Evolutionary conservation across 1,140 invertebrate genomes (phyloP).

Genomic region (Drosophila cardini): DNA sequence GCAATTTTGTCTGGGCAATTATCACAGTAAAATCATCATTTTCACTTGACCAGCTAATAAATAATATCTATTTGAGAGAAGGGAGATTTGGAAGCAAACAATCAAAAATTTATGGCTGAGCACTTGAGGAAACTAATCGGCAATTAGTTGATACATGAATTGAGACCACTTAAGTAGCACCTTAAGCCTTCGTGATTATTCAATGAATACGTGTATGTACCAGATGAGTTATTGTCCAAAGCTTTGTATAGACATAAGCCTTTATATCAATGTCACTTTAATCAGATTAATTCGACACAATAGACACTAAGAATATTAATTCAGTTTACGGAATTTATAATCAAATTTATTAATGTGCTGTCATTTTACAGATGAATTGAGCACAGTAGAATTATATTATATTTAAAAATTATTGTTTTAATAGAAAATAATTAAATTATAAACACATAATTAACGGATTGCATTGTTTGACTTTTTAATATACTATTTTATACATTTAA

Average conservation of each 20-base stretch:
- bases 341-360: too few relatives aligned
- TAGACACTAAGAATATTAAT: too few relatives aligned
- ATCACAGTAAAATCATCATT: slow-evolving; percentile 53
- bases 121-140: background rate
- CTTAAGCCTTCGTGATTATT: slow-evolving; percentile 14
- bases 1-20: slow-evolving; percentile 54
- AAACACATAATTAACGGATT: background rate
- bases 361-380: too few relatives aligned
- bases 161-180: background rate
- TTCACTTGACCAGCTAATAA: slow-evolving; percentile 43
- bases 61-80: slow-evolving; percentile 9
- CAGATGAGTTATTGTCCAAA: background rate
- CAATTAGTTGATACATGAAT: slow-evolving; percentile 16
- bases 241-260: background rate
- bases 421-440: background rate
- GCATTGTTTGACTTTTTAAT: slow-evolving; percentile 11
- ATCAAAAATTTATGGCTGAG: slow-evolving; percentile 13
- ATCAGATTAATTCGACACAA: too few relatives aligned
- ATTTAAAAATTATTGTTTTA: too few relatives aligned
- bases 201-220: slow-evolving; percentile 14
- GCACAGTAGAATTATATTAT: background rate
- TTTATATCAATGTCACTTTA: background rate
- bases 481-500: slow-evolving; percentile 26
- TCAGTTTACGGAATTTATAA: too few relatives aligned
- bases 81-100: background rate